Evolutionary conservation across 1,140 invertebrate species (phyloP).

Genomic region (Drosophila kanapiae): DNA sequence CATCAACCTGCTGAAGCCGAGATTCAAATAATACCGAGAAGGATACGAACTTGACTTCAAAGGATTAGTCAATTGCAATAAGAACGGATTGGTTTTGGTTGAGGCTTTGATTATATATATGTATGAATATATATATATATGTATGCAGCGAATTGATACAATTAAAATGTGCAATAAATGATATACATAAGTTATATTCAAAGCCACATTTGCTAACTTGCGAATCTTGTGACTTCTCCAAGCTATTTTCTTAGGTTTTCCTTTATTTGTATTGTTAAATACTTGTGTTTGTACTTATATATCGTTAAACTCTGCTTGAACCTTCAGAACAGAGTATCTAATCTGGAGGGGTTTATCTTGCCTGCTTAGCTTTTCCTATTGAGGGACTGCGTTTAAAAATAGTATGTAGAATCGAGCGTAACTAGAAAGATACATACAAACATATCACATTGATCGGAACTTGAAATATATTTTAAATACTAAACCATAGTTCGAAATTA

Average conservation of each 20-base stretch:
- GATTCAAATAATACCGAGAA: slow-evolving; percentile 19
- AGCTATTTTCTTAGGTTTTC: background rate
- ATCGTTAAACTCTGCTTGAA: background rate
- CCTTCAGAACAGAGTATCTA: too few species aligned
- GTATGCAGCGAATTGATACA: background rate
- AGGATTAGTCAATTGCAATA: background rate
- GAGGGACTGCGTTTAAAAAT: slow-evolving; percentile 7
- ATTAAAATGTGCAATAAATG: background rate
- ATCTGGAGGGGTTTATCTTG: background rate
- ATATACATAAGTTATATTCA: background rate
- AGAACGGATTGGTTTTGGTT: background rate
- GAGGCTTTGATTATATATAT: slow-evolving; percentile 2
- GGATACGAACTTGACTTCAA: slow-evolving; percentile 10
- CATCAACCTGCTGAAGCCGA: slow-evolving; percentile 19
- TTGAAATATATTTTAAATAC: too few species aligned
- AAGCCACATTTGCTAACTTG: slow-evolving; percentile 9
- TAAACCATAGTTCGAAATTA: too few species aligned
- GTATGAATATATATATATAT: too few species aligned
- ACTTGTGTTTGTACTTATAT: too few species aligned
- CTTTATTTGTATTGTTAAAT: too few species aligned
- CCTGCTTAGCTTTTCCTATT: background rate
- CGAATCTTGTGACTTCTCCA: background rate
- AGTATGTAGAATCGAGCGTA: background rate
- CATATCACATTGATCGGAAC: too few species aligned
- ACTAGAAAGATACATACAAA: too few species aligned